Conservation (phyloP, 2,888 invertebrate genomes). For the Himalopsyche anomala region DNA sequence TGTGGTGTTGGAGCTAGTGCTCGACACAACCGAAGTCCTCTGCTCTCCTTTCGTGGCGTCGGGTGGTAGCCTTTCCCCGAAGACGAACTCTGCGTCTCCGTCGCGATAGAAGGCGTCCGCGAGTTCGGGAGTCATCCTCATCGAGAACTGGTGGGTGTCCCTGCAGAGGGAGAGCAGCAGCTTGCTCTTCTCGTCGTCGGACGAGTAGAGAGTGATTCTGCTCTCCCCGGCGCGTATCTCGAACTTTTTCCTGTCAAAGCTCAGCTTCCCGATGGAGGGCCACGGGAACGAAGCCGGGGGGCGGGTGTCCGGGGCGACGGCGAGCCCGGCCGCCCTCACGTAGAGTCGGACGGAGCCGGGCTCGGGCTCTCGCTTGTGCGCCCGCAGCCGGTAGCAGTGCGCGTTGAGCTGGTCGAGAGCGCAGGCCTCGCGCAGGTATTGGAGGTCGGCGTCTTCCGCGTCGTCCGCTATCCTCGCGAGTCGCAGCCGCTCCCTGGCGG, state of each 20-base stretch:
- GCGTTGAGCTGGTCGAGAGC: slow-evolving; percentile 91
- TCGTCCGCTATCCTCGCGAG: slow-evolving; percentile 79
- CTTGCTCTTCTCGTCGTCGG: slow-evolving; percentile 95
- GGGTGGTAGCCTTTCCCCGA: slow-evolving; percentile 79
- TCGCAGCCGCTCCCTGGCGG: slow-evolving; percentile 85
- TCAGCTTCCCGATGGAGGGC: slow-evolving; percentile 96
- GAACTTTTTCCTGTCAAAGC: slow-evolving; percentile 98
- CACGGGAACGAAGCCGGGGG: slow-evolving; percentile 90
- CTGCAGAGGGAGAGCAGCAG: slow-evolving; percentile 91
- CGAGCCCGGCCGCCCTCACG: slow-evolving; percentile 94
- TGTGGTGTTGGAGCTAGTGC: slow-evolving; percentile 97
- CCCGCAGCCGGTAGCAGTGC: slow-evolving; percentile 89
- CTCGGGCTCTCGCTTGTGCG: slow-evolving; percentile 85
- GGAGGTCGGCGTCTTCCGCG: slow-evolving; percentile 80
- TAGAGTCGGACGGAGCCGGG: slow-evolving; percentile 91
- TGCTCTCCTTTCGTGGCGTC: slow-evolving; percentile 85
- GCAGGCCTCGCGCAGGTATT: slow-evolving; percentile 93
- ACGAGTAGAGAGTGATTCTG: slow-evolving; percentile 92
- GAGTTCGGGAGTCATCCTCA: slow-evolving; percentile 91
- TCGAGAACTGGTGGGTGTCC: slow-evolving; percentile 96
- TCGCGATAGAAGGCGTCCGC: slow-evolving; percentile 84
- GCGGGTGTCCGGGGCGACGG: slow-evolving; percentile 86
- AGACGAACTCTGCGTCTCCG: slow-evolving; percentile 81
- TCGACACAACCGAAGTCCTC: slow-evolving; percentile 92
- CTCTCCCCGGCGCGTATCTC: slow-evolving; percentile 94